Percentiles rank a stretch among this genome's conserved stretches.
These are phyloP conservation scores for Sinella curviseta DNA, from an alignment of 1,140 invertebrate species.

Conservation along the genomic window DNA sequence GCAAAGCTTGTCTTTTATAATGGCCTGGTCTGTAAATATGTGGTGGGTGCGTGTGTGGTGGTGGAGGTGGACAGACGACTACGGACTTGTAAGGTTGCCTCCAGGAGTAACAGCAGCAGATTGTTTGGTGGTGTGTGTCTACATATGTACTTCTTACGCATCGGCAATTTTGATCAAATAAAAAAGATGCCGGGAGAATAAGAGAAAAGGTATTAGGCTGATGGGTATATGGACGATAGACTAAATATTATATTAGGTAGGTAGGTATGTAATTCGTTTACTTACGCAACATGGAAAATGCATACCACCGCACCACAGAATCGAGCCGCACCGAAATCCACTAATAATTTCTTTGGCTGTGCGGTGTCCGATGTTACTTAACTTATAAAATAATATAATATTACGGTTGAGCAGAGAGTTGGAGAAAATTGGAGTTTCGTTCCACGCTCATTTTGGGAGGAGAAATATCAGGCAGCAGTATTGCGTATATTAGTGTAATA, in stretches of 20 bases:
- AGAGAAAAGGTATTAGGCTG: not conserved
- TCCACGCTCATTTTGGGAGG: no score
- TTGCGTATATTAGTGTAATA: no score
- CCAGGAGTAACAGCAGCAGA: no score
- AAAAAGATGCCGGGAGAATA: not conserved
- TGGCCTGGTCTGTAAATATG: not conserved
- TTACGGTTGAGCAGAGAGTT: not conserved
- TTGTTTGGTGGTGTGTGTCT: not conserved
- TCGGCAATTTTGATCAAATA: constrained; percentile 4
- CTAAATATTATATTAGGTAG: not conserved
- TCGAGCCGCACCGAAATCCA: not conserved
- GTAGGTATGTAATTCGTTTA: not conserved
- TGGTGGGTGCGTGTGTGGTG: not conserved
- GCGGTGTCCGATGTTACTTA: not conserved
- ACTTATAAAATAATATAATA: not conserved
- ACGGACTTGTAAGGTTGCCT: not conserved
- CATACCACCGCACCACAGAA: not conserved
- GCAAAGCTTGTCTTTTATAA: not conserved
- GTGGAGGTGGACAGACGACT: not conserved
- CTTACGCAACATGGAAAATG: not conserved
- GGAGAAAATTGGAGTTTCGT: not conserved
- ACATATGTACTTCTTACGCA: constrained; percentile 3
- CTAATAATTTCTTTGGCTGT: not conserved
- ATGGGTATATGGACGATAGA: not conserved
- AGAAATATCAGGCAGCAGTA: no score